These are phyloP conservation scores for Pachymerium ferrugineum DNA, from an alignment of 2,888 invertebrate genomes.

Conservation along the genomic window DNA sequence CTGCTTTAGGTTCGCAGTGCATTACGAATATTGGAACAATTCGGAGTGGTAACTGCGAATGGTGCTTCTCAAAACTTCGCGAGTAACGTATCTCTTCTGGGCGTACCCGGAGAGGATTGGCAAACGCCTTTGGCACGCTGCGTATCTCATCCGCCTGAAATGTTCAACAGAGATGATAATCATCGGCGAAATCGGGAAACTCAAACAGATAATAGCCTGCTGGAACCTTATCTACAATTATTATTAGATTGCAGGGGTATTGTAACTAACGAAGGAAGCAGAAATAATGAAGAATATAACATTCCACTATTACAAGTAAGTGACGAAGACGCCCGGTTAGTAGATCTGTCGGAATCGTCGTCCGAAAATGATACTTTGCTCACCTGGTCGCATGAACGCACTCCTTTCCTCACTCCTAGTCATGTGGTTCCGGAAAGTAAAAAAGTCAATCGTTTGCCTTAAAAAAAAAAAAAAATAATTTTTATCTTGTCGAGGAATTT, in stretches of 20 bases:
- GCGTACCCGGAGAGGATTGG: constrained; percentile 16
- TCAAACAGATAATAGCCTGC: constrained; percentile 39
- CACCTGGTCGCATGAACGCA: not conserved
- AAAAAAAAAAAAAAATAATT: too few relatives aligned
- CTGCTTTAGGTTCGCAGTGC: not conserved
- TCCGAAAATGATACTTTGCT: constrained; percentile 3
- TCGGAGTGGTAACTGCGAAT: not conserved
- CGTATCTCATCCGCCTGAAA: constrained; percentile 36
- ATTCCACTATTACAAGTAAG: not conserved
- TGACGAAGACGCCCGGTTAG: not conserved
- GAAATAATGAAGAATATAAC: not conserved
- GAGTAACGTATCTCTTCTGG: not conserved
- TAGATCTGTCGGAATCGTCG: not conserved
- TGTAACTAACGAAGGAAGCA: not conserved
- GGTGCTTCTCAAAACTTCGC: not conserved
- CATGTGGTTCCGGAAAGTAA: too few relatives aligned
- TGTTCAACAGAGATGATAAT: constrained; percentile 31
- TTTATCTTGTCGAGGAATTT: too few relatives aligned
- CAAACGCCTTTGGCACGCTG: not conserved
- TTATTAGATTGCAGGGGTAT: too few relatives aligned
- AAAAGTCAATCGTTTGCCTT: not conserved
- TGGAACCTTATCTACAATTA: constrained; percentile 37
- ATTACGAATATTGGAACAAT: constrained; percentile 16
- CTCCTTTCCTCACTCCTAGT: not conserved
- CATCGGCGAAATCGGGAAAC: constrained; percentile 32